A percentile compares a stretch with the other conserved stretches of the same genome.
These are phyloP conservation scores for Grapholita molesta DNA, from an alignment of 1,140 invertebrate genomes.

Conservation along the genomic window DNA sequence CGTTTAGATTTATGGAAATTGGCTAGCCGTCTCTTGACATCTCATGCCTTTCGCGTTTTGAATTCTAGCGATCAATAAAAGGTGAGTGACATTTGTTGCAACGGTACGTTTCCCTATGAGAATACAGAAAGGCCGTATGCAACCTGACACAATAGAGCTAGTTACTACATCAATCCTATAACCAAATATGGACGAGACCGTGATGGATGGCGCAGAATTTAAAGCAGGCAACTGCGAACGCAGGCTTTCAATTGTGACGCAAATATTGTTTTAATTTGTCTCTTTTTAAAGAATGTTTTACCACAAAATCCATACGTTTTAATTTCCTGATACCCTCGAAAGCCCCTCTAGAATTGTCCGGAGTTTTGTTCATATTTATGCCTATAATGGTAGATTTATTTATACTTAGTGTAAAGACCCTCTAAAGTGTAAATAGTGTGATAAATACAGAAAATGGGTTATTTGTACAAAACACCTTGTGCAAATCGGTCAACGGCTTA, in stretches of 20 bases:
- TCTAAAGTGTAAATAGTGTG: background rate
- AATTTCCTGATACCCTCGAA: background rate
- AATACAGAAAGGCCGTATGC: background rate
- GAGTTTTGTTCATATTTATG: background rate
- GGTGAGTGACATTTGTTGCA: background rate
- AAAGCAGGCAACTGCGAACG: background rate
- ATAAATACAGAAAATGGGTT: background rate
- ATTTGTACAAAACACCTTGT: constrained; percentile 2
- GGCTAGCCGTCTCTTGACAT: background rate
- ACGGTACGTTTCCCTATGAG: background rate
- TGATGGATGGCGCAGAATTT: background rate
- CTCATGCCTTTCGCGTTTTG: background rate
- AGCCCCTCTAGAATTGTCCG: background rate
- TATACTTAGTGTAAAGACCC: background rate
- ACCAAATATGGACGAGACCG: background rate
- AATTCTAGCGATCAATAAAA: background rate
- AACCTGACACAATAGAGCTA: background rate
- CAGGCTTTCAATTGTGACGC: background rate
- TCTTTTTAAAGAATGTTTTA: too few species aligned
- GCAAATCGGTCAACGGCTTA: background rate
- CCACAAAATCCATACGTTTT: background rate
- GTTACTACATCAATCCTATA: background rate
- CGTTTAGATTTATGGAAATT: background rate
- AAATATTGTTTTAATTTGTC: background rate
- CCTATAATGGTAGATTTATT: background rate